These are phyloP conservation scores for Protonibea diacanthus DNA, from an alignment of 2,797 vertebrate genomes.

Conservation along the genomic window DNA sequence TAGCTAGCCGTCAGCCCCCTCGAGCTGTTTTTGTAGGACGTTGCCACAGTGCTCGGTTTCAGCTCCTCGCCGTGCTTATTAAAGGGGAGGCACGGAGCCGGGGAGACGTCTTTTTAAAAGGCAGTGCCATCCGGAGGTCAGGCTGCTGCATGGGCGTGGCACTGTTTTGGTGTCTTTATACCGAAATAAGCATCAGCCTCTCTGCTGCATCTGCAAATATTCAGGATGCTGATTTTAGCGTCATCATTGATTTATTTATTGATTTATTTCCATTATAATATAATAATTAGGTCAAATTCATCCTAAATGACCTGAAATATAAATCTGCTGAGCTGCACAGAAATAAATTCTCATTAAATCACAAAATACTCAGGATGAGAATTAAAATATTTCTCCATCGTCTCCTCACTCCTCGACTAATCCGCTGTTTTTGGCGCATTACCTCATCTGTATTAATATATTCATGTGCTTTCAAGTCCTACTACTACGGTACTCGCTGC, in stretches of 20 bases:
- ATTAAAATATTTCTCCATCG: constrained; percentile 67
- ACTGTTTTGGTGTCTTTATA: constrained; percentile 41
- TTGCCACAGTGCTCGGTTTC: constrained; percentile 71
- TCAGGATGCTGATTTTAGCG: neutral
- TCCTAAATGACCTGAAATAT: neutral
- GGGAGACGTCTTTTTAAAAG: constrained; percentile 38
- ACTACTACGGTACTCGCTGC: constrained; percentile 83
- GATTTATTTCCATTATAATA: neutral
- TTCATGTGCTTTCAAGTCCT: constrained; percentile 83
- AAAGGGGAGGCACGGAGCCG: constrained; percentile 31
- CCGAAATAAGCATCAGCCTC: constrained; percentile 18
- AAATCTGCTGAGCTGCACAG: constrained; percentile 64
- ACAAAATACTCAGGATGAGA: constrained; percentile 53
- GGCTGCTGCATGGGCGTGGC: constrained; percentile 80
- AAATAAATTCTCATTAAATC: constrained; percentile 44
- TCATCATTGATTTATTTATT: constrained; percentile 1
- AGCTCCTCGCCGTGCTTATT: constrained; percentile 43
- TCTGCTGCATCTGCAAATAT: constrained; percentile 30
- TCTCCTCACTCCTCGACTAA: constrained; percentile 69
- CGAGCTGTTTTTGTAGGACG: constrained; percentile 51
- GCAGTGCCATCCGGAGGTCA: constrained; percentile 76
- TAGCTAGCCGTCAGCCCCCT: constrained; percentile 51
- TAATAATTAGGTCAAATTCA: neutral
- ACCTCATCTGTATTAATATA: constrained; percentile 88
- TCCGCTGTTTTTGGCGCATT: constrained; percentile 82